These are phyloP conservation scores for Heteronetta atricapilla DNA, from an alignment of 2,113 vertebrate species.

Conservation along the genomic window DNA sequence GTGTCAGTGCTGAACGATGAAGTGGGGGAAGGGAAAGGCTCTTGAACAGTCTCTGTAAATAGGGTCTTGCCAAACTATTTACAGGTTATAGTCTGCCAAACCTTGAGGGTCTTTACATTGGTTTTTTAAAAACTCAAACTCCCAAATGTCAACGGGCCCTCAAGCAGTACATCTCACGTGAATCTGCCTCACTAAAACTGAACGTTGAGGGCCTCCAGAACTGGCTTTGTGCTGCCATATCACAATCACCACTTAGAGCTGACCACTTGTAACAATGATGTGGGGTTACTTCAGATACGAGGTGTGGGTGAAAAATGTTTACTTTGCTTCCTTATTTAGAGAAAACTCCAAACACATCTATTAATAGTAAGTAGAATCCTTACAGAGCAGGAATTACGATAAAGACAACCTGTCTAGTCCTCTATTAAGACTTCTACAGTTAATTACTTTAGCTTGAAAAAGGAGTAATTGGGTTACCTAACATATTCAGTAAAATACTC, in stretches of 20 bases:
- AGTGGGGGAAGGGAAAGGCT: slow-evolving; percentile 39
- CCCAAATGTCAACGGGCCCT: background rate
- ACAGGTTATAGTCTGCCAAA: slow-evolving; percentile 27
- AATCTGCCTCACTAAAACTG: background rate
- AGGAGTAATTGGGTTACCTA: background rate
- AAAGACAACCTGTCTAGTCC: background rate
- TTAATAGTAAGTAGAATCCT: background rate
- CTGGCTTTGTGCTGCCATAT: slow-evolving; percentile 11
- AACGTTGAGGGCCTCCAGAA: background rate
- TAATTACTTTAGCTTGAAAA: background rate
- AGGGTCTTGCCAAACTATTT: slow-evolving; percentile 53
- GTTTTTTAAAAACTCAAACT: background rate
- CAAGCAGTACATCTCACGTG: background rate
- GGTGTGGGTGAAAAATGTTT: background rate
- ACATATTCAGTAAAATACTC: background rate
- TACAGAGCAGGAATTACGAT: background rate
- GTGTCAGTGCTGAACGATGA: slow-evolving; percentile 60
- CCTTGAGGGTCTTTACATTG: background rate
- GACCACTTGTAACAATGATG: background rate
- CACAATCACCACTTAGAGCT: background rate
- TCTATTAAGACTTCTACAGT: background rate
- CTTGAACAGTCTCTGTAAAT: slow-evolving; percentile 11
- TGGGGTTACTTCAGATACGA: background rate
- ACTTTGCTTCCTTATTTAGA: background rate
- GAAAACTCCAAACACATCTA: background rate